phyloP scores from a whole-genome alignment of 2,797 vertebrate genomes.

The Hozukius guyotensis region DNA sequence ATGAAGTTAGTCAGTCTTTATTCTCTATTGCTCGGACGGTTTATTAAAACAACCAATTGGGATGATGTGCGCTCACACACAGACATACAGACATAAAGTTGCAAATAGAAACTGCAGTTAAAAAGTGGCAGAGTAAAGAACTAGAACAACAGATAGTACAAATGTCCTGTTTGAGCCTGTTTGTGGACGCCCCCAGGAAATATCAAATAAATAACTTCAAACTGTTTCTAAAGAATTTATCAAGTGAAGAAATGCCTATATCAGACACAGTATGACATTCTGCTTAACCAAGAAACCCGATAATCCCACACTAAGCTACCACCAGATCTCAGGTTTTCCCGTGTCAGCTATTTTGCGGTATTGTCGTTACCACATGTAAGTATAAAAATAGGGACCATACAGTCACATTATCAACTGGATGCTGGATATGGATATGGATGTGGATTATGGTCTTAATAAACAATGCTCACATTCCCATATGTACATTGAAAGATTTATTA shows the following conservation, averaged over 20 bases:
- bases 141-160: background rate
- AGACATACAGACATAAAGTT: background rate
- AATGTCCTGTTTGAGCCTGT: too few relatives aligned
- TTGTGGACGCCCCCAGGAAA: too few relatives aligned
- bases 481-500: too few relatives aligned
- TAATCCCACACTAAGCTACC: background rate
- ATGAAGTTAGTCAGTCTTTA: background rate
- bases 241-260: background rate
- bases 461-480: background rate
- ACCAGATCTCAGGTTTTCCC: background rate
- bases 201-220: too few relatives aligned
- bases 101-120: background rate
- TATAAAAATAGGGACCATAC: too few relatives aligned
- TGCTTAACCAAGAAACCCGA: background rate
- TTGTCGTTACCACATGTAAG: background rate
- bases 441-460: background rate
- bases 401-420: background rate
- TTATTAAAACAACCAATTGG: background rate
- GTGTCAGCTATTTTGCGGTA: background rate
- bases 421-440: background rate
- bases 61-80: background rate
- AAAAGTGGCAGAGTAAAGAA: background rate
- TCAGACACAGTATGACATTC: too few relatives aligned
- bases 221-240: background rate
- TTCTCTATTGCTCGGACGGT: background rate